A percentile compares a stretch with the other conserved stretches of the same genome.
These are phyloP conservation scores for Electrophaes corylata DNA, from an alignment of 2,888 invertebrate species.

Conservation along the genomic window DNA sequence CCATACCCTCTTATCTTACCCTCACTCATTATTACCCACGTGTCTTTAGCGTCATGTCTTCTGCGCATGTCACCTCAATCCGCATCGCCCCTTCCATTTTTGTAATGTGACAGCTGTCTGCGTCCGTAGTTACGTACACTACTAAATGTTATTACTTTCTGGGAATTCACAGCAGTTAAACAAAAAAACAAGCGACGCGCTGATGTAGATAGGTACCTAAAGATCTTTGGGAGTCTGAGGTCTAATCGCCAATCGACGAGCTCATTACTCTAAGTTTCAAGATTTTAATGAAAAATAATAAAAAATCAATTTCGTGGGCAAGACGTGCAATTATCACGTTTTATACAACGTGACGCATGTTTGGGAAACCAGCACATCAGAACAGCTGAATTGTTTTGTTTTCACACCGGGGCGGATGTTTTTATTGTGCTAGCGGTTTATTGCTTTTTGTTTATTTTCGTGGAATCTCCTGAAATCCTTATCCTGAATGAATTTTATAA, in stretches of 20 bases:
- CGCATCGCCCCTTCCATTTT: conserved; percentile 29
- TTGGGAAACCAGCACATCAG: conserved; percentile 17
- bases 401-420: too few relatives aligned
- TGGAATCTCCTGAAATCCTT: too few relatives aligned
- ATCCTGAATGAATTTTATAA: too few relatives aligned
- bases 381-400: conserved; percentile 7
- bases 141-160: neutral
- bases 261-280: neutral
- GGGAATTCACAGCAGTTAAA: neutral
- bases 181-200: neutral
- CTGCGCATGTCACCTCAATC: conserved; percentile 63
- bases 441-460: too few relatives aligned
- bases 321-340: conserved; percentile 44
- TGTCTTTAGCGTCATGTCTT: conserved; percentile 56
- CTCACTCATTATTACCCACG: conserved; percentile 1
- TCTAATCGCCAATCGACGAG: neutral
- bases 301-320: conserved; percentile 26
- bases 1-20: conserved; percentile 42
- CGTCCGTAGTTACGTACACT: conserved; percentile 33
- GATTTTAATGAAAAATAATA: conserved; percentile 9
- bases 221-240: neutral
- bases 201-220: too few relatives aligned
- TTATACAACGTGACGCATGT: conserved; percentile 43
- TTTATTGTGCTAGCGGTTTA: too few relatives aligned
- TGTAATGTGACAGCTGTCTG: conserved; percentile 46